These are phyloP conservation scores for Omphaloscelis lunosa DNA, from an alignment of 2,888 invertebrate species.

Conservation along the genomic window DNA sequence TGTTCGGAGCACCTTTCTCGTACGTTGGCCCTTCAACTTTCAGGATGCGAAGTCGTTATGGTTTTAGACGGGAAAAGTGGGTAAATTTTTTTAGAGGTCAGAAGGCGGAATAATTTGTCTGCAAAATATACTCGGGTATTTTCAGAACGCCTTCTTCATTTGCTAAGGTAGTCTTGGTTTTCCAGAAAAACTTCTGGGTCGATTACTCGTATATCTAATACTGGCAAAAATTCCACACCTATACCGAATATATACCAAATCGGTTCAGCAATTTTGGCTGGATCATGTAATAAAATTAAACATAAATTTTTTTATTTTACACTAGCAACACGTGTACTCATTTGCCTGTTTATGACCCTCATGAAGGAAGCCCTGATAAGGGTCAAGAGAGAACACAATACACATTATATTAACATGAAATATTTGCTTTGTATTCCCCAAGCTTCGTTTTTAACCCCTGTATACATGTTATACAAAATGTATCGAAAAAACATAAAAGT, in stretches of 20 bases:
- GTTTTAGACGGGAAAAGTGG: slow-evolving; percentile 33
- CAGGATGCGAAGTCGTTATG: slow-evolving; percentile 54
- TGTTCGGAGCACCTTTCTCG: slow-evolving; percentile 55
- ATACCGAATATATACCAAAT: background rate
- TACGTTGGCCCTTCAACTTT: slow-evolving; percentile 52
- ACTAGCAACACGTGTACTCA: slow-evolving; percentile 12
- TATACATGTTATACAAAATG: slow-evolving; percentile 24
- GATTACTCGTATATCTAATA: background rate
- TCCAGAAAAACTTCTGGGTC: background rate
- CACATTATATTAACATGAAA: slow-evolving; percentile 50
- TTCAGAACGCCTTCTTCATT: background rate
- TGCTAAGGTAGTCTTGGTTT: background rate
- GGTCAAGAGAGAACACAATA: slow-evolving; percentile 52
- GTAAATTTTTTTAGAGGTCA: slow-evolving; percentile 30
- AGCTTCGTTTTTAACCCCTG: slow-evolving; percentile 30
- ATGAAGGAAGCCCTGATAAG: slow-evolving; percentile 50
- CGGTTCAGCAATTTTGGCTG: background rate
- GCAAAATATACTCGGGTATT: background rate
- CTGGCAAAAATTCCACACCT: no score
- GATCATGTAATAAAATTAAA: background rate
- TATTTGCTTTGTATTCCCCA: slow-evolving; percentile 39
- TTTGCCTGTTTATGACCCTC: slow-evolving; percentile 44
- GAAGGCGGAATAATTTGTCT: background rate
- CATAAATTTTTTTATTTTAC: background rate
- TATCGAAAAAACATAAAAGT: slow-evolving; percentile 55